Evolutionary conservation across 2,888 invertebrate genomes (phyloP).

Genomic region (Pseudoips prasinana): DNA sequence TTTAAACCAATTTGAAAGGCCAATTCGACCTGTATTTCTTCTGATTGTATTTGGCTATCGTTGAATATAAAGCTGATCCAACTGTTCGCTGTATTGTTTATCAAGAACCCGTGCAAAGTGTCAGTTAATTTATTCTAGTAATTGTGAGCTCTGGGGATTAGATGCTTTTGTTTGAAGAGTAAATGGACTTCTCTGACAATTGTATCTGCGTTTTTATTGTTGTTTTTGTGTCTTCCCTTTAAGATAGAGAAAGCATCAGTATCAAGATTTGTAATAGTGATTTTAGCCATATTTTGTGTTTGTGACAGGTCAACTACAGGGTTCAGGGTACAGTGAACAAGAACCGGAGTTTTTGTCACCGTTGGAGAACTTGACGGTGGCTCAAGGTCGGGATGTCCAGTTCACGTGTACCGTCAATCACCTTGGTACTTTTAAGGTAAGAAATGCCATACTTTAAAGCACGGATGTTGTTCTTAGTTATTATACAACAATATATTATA

Average conservation of each 20-base stretch:
- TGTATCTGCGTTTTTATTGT: background rate
- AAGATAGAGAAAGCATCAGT: too few species aligned
- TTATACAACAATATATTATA: too few species aligned
- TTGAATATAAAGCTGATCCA: constrained; percentile 62
- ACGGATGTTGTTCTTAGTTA: too few species aligned
- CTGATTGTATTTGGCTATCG: constrained; percentile 65
- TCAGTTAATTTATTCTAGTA: constrained; percentile 32
- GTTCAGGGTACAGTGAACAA: constrained; percentile 68
- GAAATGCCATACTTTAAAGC: background rate
- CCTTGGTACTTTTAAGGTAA: constrained; percentile 90
- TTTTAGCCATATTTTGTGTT: background rate
- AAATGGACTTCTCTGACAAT: constrained; percentile 5
- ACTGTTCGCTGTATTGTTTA: constrained; percentile 47
- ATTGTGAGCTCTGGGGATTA: constrained; percentile 19
- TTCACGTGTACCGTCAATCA: constrained; percentile 96
- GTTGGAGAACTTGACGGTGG: constrained; percentile 91
- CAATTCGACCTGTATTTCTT: constrained; percentile 71
- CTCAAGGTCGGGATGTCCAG: constrained; percentile 92
- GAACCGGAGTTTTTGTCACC: constrained; percentile 91
- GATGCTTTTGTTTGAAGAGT: constrained; percentile 15
- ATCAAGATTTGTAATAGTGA: background rate
- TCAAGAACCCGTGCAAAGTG: constrained; percentile 25
- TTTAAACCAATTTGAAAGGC: constrained; percentile 72
- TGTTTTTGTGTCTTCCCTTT: background rate
- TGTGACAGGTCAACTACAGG: constrained; percentile 67